A percentile compares a stretch with the other conserved stretches of the same genome.
These are phyloP conservation scores for Paramuricea clavata DNA, from an alignment of 92 coral and sea anemone genomes.

Conservation along the genomic window DNA sequence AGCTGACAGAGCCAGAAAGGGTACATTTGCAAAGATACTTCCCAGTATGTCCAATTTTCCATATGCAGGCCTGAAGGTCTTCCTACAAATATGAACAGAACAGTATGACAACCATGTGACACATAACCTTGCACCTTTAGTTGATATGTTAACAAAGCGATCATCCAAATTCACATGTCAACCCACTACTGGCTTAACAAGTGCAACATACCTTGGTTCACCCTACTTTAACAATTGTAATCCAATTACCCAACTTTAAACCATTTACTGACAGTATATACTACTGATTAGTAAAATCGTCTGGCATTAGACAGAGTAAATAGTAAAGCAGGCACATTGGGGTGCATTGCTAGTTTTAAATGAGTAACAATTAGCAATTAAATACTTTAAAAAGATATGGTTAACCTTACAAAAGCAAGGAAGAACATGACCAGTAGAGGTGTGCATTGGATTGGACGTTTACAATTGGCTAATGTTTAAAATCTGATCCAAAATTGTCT, in stretches of 20 bases:
- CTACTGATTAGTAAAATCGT: too few species aligned
- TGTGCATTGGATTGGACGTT: too few species aligned
- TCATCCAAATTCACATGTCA: background rate
- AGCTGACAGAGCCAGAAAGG: slow-evolving; percentile 50
- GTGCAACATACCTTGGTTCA: background rate
- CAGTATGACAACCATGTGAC: background rate
- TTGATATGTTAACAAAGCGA: background rate
- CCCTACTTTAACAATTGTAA: background rate
- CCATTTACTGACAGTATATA: too few species aligned
- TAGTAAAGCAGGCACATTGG: too few species aligned
- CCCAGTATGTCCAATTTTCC: slow-evolving; percentile 47
- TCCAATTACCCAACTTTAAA: background rate
- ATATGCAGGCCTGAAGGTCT: slow-evolving; percentile 57
- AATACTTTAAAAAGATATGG: too few species aligned
- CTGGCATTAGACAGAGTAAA: too few species aligned
- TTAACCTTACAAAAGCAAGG: background rate
- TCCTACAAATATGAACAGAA: slow-evolving; percentile 1
- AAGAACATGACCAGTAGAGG: background rate
- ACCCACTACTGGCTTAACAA: background rate
- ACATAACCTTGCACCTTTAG: background rate
- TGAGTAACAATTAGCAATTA: too few species aligned
- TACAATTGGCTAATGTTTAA: too few species aligned
- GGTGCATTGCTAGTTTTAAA: too few species aligned
- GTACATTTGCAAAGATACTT: slow-evolving; percentile 52
- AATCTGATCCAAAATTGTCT: too few species aligned